Conservation (phyloP, 1,140 invertebrate species). For the Diuraphis noxia region DNA sequence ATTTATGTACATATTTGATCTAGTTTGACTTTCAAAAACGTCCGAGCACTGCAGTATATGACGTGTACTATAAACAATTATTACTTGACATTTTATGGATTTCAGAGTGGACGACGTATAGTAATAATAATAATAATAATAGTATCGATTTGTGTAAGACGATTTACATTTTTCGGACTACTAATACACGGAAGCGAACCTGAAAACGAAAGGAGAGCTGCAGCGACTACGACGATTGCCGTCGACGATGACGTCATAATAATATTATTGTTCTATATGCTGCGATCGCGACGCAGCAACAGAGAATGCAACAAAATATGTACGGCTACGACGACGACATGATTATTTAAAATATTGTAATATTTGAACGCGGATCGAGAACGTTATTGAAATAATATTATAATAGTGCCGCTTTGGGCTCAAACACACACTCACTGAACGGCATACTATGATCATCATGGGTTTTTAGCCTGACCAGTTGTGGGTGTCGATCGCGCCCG, state of each 20-base stretch:
- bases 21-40: neutral
- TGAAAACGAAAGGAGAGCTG: neutral
- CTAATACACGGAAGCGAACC: neutral
- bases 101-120: too few species aligned
- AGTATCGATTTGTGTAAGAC: neutral
- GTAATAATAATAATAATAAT: neutral
- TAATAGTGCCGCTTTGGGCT: neutral
- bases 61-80: neutral
- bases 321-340: neutral
- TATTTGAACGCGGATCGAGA: neutral
- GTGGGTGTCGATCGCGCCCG: conserved; percentile 15
- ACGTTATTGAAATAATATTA: too few species aligned
- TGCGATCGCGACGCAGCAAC: neutral
- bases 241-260: neutral
- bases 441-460: neutral
- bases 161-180: neutral
- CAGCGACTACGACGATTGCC: neutral
- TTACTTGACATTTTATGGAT: neutral
- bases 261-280: too few species aligned
- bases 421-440: neutral
- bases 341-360: neutral
- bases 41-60: neutral
- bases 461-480: neutral
- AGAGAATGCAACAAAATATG: neutral
- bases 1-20: neutral